Base-by-base conservation (phyloP, 53 echinoderm and acorn worm species). In the Temnopleurus reevesii region DNA sequence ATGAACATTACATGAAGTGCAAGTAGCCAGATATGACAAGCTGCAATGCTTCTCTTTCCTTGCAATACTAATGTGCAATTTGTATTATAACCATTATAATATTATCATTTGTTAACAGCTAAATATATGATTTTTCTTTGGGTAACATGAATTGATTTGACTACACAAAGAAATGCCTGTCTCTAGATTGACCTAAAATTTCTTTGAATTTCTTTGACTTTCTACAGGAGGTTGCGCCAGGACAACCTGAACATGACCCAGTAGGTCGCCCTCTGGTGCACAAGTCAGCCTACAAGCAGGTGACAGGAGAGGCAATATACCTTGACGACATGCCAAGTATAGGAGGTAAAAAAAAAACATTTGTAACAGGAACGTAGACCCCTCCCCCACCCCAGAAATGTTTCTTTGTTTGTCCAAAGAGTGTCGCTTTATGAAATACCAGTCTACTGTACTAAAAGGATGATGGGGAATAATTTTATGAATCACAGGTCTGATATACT, bases 261-360 rank as follows among this genome's bases (percentile, higher is more conserved):
- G 95, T 95, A 49, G 95, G 95, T 23, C 90, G 93, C 34, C 90
- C 95, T 17, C 53, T 92, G 27, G 60, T 49, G 33, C 93, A 93
- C 55, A 76, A 82, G 63, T 87, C 92, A 15, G 93, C 95, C 35
- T 63, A 80, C 31, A 81, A 93, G 44, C 95, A 95, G 7, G 93
- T 77, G 29, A 94, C 95, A 24, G 95, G 95, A 47, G 95, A 95
- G 59, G 95, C 95, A 25, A 29, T 92, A 8, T 95, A 93, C 83
- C 66, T 87, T 26, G 92, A 92, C 45, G 95, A 95, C 53, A 92
- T 95, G 64, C 90, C 91, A 8, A 64, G 43, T 2, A n/a, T 58
- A 23, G 10, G 26, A 34, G 63, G 63, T 63, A 63, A 66, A 91
- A 86, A 90, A 10, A 54, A 85, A 45, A 45, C 18, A n/a, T n/a